Evolutionary conservation across 2,888 invertebrate genomes (phyloP).

Genomic region (Protonemura montana): DNA sequence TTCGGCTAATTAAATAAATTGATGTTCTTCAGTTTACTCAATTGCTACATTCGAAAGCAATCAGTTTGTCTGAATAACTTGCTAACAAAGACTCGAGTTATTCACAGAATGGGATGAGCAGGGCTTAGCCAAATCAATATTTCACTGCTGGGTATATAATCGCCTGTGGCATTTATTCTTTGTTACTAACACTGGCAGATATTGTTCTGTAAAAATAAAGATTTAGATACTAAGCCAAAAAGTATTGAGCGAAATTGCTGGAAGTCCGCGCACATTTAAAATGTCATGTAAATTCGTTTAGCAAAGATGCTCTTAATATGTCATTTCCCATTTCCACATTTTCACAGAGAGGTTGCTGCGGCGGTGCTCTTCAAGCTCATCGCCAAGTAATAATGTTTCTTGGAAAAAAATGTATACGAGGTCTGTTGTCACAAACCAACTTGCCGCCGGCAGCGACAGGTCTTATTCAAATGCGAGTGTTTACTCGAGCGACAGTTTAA

Average conservation of each 20-base stretch:
- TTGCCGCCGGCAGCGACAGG: too few species aligned
- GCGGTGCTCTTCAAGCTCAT: neutral
- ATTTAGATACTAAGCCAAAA: neutral
- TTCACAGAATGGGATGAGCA: too few species aligned
- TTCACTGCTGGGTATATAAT: neutral
- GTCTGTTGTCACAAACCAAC: neutral
- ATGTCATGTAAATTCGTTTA: neutral
- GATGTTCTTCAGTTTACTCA: too few species aligned
- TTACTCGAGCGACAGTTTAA: too few species aligned
- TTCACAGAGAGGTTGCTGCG: too few species aligned
- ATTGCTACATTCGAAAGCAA: neutral
- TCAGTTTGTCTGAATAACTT: neutral
- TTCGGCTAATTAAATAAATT: neutral
- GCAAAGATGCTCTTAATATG: constrained; percentile 12
- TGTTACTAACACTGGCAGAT: neutral
- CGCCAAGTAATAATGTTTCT: neutral
- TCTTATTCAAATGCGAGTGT: too few species aligned
- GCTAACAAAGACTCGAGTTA: neutral
- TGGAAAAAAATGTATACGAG: neutral
- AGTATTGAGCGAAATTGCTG: neutral
- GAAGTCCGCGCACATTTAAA: neutral
- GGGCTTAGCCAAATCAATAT: too few species aligned
- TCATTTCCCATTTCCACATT: neutral
- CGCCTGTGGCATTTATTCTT: neutral
- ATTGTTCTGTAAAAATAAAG: neutral